Conservation (phyloP, 2,797 vertebrate species). For the Cossypha caffra region DNA sequence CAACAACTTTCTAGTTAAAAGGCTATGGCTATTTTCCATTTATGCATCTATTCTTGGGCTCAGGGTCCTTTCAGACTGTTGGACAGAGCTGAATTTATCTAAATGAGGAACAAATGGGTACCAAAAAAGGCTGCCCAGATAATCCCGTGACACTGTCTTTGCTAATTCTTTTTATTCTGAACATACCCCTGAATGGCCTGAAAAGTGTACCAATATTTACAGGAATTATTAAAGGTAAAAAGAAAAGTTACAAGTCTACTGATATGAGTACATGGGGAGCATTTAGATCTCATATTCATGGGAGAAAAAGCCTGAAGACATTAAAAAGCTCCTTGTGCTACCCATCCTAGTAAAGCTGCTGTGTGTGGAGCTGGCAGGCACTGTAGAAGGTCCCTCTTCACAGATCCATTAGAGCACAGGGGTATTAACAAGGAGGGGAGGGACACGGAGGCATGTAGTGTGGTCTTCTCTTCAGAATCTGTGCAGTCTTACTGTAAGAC, state of each 20-base stretch:
- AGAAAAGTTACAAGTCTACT: background rate
- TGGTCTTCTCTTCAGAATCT: background rate
- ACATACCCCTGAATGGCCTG: background rate
- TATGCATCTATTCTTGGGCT: background rate
- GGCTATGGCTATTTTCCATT: background rate
- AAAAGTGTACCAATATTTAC: background rate
- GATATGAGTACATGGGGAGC: background rate
- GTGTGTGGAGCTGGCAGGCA: background rate
- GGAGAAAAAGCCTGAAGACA: background rate
- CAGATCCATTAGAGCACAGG: background rate
- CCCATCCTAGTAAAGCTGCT: background rate
- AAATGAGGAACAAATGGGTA: background rate
- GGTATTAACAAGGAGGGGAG: background rate
- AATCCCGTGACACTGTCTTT: background rate
- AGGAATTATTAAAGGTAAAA: background rate
- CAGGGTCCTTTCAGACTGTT: background rate
- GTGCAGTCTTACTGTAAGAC: background rate
- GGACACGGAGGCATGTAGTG: fast-evolving
- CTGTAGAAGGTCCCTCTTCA: background rate
- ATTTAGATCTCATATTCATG: background rate
- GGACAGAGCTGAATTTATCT: background rate
- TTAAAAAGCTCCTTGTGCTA: background rate
- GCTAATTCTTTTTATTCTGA: background rate
- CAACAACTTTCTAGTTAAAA: background rate
- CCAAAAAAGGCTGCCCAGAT: background rate